phyloP scores from a whole-genome alignment of 92 coral and sea anemone genomes.

The Paragorgia papillata region DNA sequence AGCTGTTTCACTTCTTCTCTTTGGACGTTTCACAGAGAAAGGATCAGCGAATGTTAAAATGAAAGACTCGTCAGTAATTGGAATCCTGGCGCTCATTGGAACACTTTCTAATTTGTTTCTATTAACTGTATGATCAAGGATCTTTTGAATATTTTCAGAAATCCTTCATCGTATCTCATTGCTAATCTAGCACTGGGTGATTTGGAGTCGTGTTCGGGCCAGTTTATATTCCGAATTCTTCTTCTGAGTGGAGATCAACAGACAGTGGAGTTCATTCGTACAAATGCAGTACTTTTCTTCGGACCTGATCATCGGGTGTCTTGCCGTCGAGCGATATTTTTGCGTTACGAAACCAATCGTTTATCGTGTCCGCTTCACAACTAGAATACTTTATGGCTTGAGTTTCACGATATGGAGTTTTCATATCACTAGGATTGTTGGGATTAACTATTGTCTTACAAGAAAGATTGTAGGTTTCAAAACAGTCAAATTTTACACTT shows the following conservation, averaged over 20 bases:
- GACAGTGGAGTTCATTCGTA: neutral
- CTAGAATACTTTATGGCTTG: neutral
- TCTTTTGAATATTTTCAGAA: slow-evolving; percentile 1
- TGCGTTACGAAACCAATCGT: slow-evolving; percentile 1
- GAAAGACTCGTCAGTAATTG: too few species aligned
- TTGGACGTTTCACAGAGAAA: too few species aligned
- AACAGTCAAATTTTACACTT: neutral
- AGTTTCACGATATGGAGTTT: neutral
- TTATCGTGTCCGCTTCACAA: slow-evolving; percentile 2
- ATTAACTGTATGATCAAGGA: slow-evolving; percentile 10
- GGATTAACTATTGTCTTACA: neutral
- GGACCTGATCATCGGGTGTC: neutral
- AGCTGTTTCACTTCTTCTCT: too few species aligned
- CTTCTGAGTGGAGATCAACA: neutral
- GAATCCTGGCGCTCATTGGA: neutral
- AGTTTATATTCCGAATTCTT: neutral
- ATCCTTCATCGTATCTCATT: slow-evolving; percentile 17
- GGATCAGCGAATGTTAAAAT: too few species aligned
- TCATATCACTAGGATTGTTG: neutral
- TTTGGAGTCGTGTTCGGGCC: slow-evolving; percentile 2
- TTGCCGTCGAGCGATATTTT: slow-evolving; percentile 15
- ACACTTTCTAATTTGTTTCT: neutral
- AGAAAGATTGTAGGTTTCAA: neutral
- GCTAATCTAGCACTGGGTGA: slow-evolving; percentile 5
- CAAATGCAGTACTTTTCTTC: neutral